Percentiles rank a stretch among this genome's conserved stretches.
Evolutionary conservation across 2,113 vertebrate genomes (phyloP).

Genomic region (Myxocyprinus asiaticus): DNA sequence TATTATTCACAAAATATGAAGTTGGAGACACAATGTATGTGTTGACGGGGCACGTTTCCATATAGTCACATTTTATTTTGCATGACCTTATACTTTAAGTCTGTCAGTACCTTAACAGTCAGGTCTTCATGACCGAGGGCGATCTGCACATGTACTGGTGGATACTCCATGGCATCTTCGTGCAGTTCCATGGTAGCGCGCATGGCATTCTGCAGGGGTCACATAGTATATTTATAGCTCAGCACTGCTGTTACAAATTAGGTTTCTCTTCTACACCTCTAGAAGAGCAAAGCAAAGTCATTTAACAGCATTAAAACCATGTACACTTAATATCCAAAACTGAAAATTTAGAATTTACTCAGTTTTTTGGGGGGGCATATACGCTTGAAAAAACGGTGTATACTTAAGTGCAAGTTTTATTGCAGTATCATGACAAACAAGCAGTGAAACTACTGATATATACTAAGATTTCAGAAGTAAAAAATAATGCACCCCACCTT

Average conservation of each 20-base stretch:
- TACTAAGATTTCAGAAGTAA: not conserved
- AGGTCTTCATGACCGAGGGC: conserved; percentile 88
- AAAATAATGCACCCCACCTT: conserved; percentile 78
- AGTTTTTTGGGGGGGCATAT: not conserved
- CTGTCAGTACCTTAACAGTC: conserved; percentile 87
- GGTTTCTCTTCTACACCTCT: not conserved
- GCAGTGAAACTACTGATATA: too few species aligned
- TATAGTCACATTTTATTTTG: too few species aligned
- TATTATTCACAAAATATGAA: too few species aligned
- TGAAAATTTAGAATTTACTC: not conserved
- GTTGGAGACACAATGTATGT: too few species aligned
- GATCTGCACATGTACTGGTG: conserved; percentile 82
- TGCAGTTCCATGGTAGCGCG: conserved; percentile 93
- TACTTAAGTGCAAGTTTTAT: too few species aligned
- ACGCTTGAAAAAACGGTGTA: too few species aligned
- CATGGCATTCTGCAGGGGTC: conserved; percentile 89
- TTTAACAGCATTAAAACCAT: not conserved
- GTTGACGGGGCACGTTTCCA: too few species aligned
- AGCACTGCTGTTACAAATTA: not conserved
- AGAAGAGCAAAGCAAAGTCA: not conserved
- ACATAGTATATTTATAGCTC: conserved; percentile 15
- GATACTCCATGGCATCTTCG: conserved; percentile 83
- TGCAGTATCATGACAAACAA: too few species aligned
- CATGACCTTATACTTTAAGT: not conserved
- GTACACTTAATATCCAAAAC: not conserved